These are phyloP conservation scores for Nanorana parkeri DNA, from an alignment of 2,113 vertebrate species.

Conservation along the genomic window DNA sequence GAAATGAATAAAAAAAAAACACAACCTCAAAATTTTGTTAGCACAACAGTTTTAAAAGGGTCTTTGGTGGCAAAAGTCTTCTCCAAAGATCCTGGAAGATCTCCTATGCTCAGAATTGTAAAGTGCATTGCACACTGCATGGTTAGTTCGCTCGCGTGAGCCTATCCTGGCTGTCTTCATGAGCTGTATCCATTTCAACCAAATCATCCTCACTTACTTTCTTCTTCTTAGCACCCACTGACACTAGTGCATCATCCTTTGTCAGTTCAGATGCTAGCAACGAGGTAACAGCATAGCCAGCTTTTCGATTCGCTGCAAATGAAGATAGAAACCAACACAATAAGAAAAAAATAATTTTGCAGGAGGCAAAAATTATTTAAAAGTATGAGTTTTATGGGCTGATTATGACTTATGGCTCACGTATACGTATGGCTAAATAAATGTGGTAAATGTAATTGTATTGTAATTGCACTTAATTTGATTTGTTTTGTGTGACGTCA, in stretches of 20 bases:
- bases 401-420: too few relatives aligned
- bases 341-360: background rate
- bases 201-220: constrained; percentile 54
- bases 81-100: constrained; percentile 6
- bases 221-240: constrained; percentile 55
- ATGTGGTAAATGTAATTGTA: too few relatives aligned
- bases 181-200: constrained; percentile 20
- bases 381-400: too few relatives aligned
- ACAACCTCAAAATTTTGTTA: constrained; percentile 35
- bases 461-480: too few relatives aligned
- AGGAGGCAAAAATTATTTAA: too few relatives aligned
- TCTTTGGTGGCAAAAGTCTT: constrained; percentile 30
- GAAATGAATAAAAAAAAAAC: background rate
- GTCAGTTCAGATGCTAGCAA: constrained; percentile 85
- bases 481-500: too few relatives aligned
- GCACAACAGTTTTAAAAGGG: constrained; percentile 53
- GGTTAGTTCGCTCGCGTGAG: constrained; percentile 61
- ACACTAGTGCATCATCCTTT: constrained; percentile 73
- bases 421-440: too few relatives aligned
- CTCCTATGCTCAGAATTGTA: constrained; percentile 13
- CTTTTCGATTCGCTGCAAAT: constrained; percentile 81
- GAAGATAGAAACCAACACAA: constrained; percentile 26
- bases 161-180: constrained; percentile 57
- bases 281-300: constrained; percentile 83
- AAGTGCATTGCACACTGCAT: background rate